Evolutionary conservation across 1,140 invertebrate genomes (phyloP).

Genomic region (Papilio polyxenes): DNA sequence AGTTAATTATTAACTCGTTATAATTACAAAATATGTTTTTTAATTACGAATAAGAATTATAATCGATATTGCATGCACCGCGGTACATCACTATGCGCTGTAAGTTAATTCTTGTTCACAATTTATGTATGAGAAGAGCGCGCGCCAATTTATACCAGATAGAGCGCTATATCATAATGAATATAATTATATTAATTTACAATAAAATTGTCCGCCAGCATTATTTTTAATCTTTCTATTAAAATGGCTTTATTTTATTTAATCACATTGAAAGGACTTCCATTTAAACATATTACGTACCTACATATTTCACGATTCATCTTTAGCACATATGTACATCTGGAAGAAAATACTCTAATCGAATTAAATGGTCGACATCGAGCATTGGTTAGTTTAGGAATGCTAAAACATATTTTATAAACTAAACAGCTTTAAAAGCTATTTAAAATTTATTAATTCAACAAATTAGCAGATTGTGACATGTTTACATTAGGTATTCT

Average conservation of each 20-base stretch:
- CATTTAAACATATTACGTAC: background rate
- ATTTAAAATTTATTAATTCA: constrained; percentile 17
- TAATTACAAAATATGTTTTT: no score
- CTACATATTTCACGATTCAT: no score
- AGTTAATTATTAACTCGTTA: background rate
- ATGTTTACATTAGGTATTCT: constrained; percentile 10
- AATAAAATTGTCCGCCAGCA: background rate
- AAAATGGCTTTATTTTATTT: background rate
- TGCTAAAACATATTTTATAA: background rate
- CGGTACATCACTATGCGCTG: background rate
- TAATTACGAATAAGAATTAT: background rate
- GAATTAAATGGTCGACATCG: background rate
- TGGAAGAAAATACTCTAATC: no score
- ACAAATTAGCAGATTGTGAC: constrained; percentile 20
- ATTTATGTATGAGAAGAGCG: constrained; percentile 13
- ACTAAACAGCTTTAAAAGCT: background rate
- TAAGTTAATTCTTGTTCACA: constrained; percentile 25
- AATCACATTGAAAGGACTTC: background rate
- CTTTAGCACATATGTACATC: no score
- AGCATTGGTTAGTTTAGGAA: background rate
- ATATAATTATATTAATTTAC: background rate
- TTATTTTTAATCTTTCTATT: background rate
- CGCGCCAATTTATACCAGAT: background rate
- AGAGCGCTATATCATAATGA: background rate
- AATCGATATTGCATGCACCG: background rate